Evolutionary conservation across 2,113 vertebrate genomes (phyloP).

Genomic region (Syngnathus floridae): DNA sequence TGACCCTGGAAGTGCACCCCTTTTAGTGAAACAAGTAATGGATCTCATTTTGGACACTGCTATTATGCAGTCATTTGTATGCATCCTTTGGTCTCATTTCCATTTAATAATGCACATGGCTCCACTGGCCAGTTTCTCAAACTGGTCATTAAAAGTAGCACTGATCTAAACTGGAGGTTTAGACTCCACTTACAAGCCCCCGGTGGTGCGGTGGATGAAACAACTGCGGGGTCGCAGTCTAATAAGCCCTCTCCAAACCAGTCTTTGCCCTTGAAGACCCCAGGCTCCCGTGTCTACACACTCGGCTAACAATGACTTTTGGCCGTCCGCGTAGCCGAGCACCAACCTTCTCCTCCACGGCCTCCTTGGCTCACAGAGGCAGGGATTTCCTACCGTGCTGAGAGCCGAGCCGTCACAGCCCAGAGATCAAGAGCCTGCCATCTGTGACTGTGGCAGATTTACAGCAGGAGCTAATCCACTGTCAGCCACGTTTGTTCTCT

Average conservation of each 20-base stretch:
- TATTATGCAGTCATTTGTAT: slow-evolving; percentile 57
- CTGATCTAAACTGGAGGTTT: slow-evolving; percentile 45
- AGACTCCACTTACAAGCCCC: slow-evolving; percentile 37
- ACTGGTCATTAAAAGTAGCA: slow-evolving; percentile 56
- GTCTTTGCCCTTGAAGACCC: slow-evolving; percentile 32
- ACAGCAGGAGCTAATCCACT: slow-evolving; percentile 70
- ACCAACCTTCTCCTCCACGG: slow-evolving; percentile 49
- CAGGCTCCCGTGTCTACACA: slow-evolving; percentile 32
- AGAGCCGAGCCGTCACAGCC: slow-evolving; percentile 73
- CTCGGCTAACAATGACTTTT: slow-evolving; percentile 55
- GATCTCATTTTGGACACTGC: slow-evolving; percentile 55
- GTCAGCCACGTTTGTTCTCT: slow-evolving; percentile 60
- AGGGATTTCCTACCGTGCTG: slow-evolving; percentile 71
- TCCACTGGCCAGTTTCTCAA: slow-evolving; percentile 45
- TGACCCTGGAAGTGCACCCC: slow-evolving; percentile 61
- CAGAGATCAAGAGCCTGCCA: slow-evolving; percentile 71
- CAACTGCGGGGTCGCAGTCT: slow-evolving; percentile 38
- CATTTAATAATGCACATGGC: slow-evolving; percentile 54
- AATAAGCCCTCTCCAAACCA: slow-evolving; percentile 26
- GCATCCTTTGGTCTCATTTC: slow-evolving; percentile 53
- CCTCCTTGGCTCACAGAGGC: slow-evolving; percentile 55
- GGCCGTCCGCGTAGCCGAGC: slow-evolving; percentile 45
- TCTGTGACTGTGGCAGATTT: slow-evolving; percentile 72
- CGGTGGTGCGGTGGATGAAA: slow-evolving; percentile 32
- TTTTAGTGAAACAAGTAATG: slow-evolving; percentile 61